Conservation (phyloP, 2,797 vertebrate species). For the Coranthus polyacanthus region DNA sequence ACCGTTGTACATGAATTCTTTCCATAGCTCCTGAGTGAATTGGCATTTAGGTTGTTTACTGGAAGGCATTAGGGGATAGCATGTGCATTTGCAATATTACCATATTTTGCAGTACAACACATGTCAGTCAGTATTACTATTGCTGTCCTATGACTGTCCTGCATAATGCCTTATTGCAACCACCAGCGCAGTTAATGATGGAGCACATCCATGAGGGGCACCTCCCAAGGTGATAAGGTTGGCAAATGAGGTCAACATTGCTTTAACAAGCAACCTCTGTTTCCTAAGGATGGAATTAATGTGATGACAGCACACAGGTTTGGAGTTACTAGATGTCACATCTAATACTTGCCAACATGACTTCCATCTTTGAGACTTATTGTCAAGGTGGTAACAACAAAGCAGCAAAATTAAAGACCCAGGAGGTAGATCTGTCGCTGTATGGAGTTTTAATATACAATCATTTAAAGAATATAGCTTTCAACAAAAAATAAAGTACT, state of each 20-base stretch:
- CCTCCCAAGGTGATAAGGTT: slow-evolving; percentile 47
- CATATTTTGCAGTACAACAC: slow-evolving; percentile 29
- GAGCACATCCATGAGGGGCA: slow-evolving; percentile 25
- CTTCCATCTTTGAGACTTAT: slow-evolving; percentile 17
- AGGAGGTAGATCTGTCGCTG: no score
- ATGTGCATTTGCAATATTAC: slow-evolving; percentile 10
- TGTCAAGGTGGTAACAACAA: slow-evolving; percentile 7
- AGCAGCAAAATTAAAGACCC: no score
- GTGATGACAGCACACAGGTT: slow-evolving; percentile 44
- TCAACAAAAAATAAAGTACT: no score
- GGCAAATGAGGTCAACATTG: slow-evolving; percentile 41
- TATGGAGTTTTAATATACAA: no score
- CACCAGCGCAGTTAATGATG: slow-evolving; percentile 26
- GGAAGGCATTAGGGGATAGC: slow-evolving; percentile 26
- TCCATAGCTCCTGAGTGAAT: slow-evolving; percentile 41
- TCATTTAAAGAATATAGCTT: no score
- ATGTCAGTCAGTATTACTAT: slow-evolving; percentile 24
- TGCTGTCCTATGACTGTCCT: slow-evolving; percentile 24
- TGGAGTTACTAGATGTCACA: slow-evolving; percentile 41
- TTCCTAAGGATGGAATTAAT: slow-evolving; percentile 41
- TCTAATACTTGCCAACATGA: slow-evolving; percentile 20
- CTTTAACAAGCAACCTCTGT: slow-evolving; percentile 31
- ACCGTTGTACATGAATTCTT: slow-evolving; percentile 52
- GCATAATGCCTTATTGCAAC: slow-evolving; percentile 1
- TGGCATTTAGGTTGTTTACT: slow-evolving; percentile 40